Conservation (phyloP, 2,888 invertebrate genomes). For the Caenorhabditis doughertyi region DNA sequence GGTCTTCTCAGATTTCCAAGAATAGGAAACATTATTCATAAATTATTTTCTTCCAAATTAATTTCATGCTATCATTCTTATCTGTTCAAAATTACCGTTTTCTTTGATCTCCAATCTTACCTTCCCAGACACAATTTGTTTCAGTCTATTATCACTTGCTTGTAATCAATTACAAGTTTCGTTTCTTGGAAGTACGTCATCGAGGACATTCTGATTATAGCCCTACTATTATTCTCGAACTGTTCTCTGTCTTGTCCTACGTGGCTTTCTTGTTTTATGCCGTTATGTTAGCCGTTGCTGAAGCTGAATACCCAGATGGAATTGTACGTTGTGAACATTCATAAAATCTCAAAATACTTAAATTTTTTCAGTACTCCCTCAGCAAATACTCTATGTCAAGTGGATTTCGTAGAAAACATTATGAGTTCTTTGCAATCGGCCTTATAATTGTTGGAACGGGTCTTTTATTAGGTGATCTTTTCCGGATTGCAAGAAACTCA, state of each 20-base stretch:
- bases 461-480: background rate
- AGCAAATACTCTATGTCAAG: too few relatives aligned
- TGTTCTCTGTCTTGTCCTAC: background rate
- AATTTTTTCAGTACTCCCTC: background rate
- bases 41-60: too few relatives aligned
- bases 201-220: slow-evolving; percentile 1
- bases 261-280: background rate
- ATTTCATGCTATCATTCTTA: too few relatives aligned
- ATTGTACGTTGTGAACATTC: slow-evolving; percentile 6
- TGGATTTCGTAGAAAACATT: background rate
- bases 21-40: too few relatives aligned
- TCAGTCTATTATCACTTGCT: slow-evolving; percentile 20
- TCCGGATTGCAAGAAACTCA: slow-evolving; percentile 1
- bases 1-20: too few relatives aligned
- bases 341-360: background rate
- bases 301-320: background rate
- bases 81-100: too few relatives aligned
- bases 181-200: slow-evolving; percentile 7
- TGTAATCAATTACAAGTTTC: slow-evolving; percentile 18
- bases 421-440: background rate
- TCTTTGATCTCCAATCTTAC: background rate
- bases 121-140: too few relatives aligned
- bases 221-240: background rate
- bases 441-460: background rate
- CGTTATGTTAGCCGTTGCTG: background rate